Evolutionary conservation across 2,797 vertebrate species (phyloP).

Genomic region (Pangasius sanitwongsei): DNA sequence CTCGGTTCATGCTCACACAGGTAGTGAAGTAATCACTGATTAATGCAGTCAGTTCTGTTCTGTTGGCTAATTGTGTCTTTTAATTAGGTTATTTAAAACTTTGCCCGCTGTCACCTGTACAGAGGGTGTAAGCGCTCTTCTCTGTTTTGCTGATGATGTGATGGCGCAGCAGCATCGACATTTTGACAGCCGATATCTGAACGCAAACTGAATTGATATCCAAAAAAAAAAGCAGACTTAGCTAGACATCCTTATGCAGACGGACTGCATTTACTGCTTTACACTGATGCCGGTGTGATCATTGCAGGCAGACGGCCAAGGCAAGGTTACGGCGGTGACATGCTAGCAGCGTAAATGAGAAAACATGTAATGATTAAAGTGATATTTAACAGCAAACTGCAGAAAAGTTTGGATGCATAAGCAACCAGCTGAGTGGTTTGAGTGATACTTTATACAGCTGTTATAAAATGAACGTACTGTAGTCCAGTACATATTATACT

Average conservation of each 20-base stretch:
- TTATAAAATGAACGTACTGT: neutral
- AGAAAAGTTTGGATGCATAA: neutral
- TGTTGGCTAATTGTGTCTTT: neutral
- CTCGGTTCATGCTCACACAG: neutral
- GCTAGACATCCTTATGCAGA: neutral
- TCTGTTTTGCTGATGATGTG: neutral
- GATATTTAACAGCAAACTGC: neutral
- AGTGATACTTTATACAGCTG: neutral
- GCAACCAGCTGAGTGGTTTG: neutral
- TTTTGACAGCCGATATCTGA: neutral
- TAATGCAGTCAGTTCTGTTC: neutral
- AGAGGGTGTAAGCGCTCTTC: no score
- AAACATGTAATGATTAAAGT: neutral
- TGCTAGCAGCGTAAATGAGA: neutral
- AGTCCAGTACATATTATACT: neutral
- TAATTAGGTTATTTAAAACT: no score
- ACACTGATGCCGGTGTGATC: neutral
- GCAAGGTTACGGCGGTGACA: neutral
- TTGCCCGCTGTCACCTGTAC: neutral
- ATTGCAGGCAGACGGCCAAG: neutral
- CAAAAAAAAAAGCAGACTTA: neutral
- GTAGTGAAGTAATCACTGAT: neutral
- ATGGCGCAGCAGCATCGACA: neutral
- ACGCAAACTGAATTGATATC: neutral
- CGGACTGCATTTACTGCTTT: neutral